Base-by-base conservation (phyloP, 2,888 invertebrate species). In the Chouioia cunea region DNA sequence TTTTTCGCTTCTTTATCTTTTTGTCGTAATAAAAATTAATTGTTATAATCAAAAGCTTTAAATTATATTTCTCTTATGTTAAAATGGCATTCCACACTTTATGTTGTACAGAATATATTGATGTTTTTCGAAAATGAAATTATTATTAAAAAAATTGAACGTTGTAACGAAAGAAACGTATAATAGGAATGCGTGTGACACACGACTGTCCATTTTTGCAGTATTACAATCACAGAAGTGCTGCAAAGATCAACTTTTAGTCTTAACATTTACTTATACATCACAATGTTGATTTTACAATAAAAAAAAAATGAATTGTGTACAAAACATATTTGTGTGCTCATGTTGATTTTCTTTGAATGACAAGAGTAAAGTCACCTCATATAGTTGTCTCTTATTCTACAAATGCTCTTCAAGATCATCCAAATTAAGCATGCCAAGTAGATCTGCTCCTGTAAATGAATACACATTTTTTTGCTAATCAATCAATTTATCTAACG, bases 371-470 rank as follows among this genome's bases (percentile, higher is more conserved):
- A 36, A 64, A 12, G 43, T 57, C 2, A 47, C 43, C 10, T n/a
- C n/a, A 4, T 47, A 12, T 62, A 65, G 58, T 54, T 18, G 12
- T 18, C 16, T 56, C 14, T n/a, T n/a, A 52, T 12, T 65, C 73
- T 71, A 79, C 47, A 79, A 64, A 44, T 71, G 70, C 66, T 70
- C 22, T 59, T 74, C 70, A 36, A 79, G 20, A 16, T 76, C 56
- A 53, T 75, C 63, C 27, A 80, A 71, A 48, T 74, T 65, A 47
- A 80, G 75, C 23, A 48, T 71, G 46, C 56, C 68, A 14, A 80
- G 69, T 63, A 80, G 62, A n/a, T 71, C 74, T 53, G 74, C 68
- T 66, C 77, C 80, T 80, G 66, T 0, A 77, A 78, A 53, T 20
- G 0, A 74, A 58, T 15, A 54, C 68, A 46, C 64, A 63, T 48